Evolutionary conservation across 1,140 invertebrate genomes (phyloP), one percentile per base, ranked within the genome.

Genomic region (Ericerus pela): DNA sequence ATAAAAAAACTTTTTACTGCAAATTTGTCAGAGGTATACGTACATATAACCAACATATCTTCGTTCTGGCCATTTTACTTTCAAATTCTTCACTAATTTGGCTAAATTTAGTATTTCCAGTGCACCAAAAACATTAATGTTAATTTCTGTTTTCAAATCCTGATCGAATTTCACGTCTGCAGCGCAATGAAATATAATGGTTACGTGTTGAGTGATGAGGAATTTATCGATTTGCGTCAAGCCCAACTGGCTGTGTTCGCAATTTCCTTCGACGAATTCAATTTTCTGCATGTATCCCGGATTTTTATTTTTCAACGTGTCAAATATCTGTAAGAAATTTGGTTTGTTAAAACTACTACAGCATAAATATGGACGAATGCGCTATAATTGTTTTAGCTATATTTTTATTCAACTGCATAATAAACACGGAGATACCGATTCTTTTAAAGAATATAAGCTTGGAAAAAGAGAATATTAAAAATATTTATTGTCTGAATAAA

Each of bases 121-220:
- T 5, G 81, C 81, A 0, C 78, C 76, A 12, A 71, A 62, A 0
- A 76, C 72, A 65, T 83, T 81, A 41, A 80, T 78, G 12, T 70
- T 74, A 2, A 78, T 71, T 0, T 78, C 73, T 24, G 70, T 62
- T 64, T 80, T 79, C 1, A 96, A 68, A 59, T 83, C 80, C 69
- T 93, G 88, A 67, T 92, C 82, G 65, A 94, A 91, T 38, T 84
- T 81, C 0, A 92, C 76, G 0, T 88, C 90, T 1, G 88, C 88
- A 0, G 88, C 91, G 18, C 81, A 85, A 65, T 96, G 90, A 66
- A 95, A 86, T 5, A 84, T 56, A 18, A 65, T 58, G 36, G 58
- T 47, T 11, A 63, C 56, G 20, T 60, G 28, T n/a, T 58, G 24
- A 28, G 22, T 33, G 0, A 62, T 30, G 37, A 38, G 2, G 54